Percentiles rank a stretch among this genome's conserved stretches.
Conservation (phyloP, 2,113 vertebrate species). For the Caloenas nicobarica region DNA sequence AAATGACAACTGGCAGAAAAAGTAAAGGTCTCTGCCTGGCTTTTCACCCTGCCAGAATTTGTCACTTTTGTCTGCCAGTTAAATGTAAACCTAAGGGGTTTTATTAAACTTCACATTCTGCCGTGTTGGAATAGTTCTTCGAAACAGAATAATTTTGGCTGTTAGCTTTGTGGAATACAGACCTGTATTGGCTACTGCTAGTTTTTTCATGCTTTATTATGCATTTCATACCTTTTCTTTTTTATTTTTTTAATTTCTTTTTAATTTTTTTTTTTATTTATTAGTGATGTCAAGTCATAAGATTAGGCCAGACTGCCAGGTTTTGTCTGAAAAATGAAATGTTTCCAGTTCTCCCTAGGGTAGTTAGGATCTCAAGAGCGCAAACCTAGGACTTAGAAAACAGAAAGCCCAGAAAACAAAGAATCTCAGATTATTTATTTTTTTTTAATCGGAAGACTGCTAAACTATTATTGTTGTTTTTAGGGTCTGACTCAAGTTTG, state of each 20-base stretch:
- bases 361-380: background rate
- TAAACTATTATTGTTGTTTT: background rate
- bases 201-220: background rate
- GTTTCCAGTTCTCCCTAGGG: background rate
- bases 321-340: background rate
- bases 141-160: background rate
- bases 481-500: background rate
- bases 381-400: background rate
- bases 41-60: background rate
- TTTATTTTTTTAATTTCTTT: no score
- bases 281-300: background rate
- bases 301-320: background rate
- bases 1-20: background rate
- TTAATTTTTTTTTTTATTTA: no score
- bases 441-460: background rate
- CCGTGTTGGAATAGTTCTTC: background rate
- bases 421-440: no score
- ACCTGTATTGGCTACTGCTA: background rate
- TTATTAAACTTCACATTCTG: background rate
- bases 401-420: background rate
- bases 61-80: background rate
- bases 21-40: background rate
- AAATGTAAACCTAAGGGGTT: background rate
- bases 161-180: background rate
- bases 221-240: background rate